A percentile compares a stretch with the other conserved stretches of the same genome.
phyloP scores from a whole-genome alignment of 2,113 vertebrate genomes.

The Lates calcarifer region DNA sequence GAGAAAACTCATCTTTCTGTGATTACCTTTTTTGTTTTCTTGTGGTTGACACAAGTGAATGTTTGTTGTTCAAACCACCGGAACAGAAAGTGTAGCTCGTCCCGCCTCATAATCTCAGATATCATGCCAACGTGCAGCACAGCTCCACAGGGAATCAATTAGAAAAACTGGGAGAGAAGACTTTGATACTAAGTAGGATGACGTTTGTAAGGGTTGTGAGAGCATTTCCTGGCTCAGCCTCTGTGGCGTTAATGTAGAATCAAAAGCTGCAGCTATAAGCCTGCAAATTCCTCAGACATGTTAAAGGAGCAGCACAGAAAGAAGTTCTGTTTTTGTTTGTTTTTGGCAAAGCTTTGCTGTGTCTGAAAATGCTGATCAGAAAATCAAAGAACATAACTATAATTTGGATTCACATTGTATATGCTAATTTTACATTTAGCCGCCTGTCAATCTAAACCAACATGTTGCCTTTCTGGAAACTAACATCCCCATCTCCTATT shows the following conservation, averaged over 20 bases:
- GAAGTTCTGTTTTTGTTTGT: constrained; percentile 3
- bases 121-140: constrained; percentile 16
- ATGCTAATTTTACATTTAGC: not conserved
- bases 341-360: not conserved
- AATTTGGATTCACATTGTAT: not conserved
- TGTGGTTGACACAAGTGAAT: not conserved
- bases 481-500: constrained; percentile 20
- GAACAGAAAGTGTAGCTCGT: constrained; percentile 24
- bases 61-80: constrained; percentile 24
- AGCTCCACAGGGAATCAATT: constrained; percentile 63
- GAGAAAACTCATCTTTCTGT: not conserved
- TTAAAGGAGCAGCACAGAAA: not conserved
- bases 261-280: constrained; percentile 36
- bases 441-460: constrained; percentile 5
- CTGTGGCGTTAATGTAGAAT: constrained; percentile 40
- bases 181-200: constrained; percentile 46
- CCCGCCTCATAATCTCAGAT: constrained; percentile 33
- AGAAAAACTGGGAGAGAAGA: constrained; percentile 34
- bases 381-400: constrained; percentile 6
- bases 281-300: not conserved
- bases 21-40: constrained; percentile 8
- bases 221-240: constrained; percentile 32
- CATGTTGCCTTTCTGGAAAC: not conserved
- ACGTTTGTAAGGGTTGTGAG: constrained; percentile 14
- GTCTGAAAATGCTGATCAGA: constrained; percentile 23